A percentile compares a stretch with the other conserved stretches of the same genome.
Conservation (phyloP, 2,797 vertebrate species). For the Pelochelys cantorii region DNA sequence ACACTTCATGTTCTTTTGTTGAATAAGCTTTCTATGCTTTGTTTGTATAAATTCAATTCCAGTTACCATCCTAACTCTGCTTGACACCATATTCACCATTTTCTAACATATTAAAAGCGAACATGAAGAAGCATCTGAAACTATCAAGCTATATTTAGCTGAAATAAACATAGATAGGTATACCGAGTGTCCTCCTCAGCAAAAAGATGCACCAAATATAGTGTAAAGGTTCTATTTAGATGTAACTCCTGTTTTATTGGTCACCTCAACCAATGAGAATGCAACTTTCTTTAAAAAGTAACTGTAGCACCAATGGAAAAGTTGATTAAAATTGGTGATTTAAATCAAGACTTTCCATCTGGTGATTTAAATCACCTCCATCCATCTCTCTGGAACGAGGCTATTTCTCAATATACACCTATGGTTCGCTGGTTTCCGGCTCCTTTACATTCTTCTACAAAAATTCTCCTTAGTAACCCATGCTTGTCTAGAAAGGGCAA, state of each 20-base stretch:
- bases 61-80: neutral
- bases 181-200: neutral
- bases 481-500: neutral
- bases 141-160: neutral
- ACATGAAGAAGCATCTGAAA: neutral
- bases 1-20: neutral
- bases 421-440: rapidly evolving
- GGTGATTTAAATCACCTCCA: neutral
- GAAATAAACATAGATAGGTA: neutral
- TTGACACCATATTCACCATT: neutral
- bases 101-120: neutral
- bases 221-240: neutral
- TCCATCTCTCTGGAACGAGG: neutral
- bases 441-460: neutral
- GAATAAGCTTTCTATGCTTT: neutral
- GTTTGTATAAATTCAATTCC: neutral
- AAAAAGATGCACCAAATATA: neutral
- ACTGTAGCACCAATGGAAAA: neutral
- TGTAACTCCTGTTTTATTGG: neutral
- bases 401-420: neutral
- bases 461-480: neutral
- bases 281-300: neutral
- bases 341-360: no score
- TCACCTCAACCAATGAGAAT: neutral
- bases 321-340: neutral